Conservation (phyloP, 2,888 invertebrate genomes). For the Dascillus cervinus region DNA sequence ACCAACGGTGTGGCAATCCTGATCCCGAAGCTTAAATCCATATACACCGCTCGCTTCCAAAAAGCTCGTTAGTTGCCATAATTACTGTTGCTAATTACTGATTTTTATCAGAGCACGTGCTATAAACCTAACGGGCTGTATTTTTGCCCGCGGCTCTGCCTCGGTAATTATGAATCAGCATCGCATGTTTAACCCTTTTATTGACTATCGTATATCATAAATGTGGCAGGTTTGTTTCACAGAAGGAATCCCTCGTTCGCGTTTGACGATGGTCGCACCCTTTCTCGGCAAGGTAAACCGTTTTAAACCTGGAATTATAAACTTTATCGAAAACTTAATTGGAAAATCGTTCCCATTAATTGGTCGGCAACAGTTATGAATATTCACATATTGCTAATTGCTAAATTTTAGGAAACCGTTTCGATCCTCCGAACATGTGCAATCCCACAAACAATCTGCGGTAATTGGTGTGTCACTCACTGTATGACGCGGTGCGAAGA, state of each 20-base stretch:
- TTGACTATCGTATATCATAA: slow-evolving; percentile 38
- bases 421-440: no score
- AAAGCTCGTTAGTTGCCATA: slow-evolving; percentile 44
- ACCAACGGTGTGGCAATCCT: slow-evolving; percentile 29
- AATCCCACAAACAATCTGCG: slow-evolving; percentile 18
- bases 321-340: no score
- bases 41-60: slow-evolving; percentile 25
- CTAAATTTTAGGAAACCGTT: no score
- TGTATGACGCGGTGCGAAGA: no score
- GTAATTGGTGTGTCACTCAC: slow-evolving; percentile 18
- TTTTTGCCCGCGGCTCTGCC: slow-evolving; percentile 32
- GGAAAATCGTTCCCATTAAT: no score
- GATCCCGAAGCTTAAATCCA: slow-evolving; percentile 32
- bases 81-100: slow-evolving; percentile 45
- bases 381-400: no score
- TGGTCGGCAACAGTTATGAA: no score
- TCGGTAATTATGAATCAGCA: slow-evolving; percentile 38
- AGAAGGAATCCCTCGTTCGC: no score
- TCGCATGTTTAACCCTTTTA: slow-evolving; percentile 41
- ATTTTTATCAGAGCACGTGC: slow-evolving; percentile 44
- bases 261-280: no score
- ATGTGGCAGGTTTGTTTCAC: no score
- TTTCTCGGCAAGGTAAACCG: no score
- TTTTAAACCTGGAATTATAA: no score
- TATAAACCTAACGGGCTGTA: slow-evolving; percentile 32